Percentiles rank a stretch among this genome's conserved stretches.
These are phyloP conservation scores for Drosophila nigromelanica DNA, from an alignment of 1,140 invertebrate species.

Conservation along the genomic window DNA sequence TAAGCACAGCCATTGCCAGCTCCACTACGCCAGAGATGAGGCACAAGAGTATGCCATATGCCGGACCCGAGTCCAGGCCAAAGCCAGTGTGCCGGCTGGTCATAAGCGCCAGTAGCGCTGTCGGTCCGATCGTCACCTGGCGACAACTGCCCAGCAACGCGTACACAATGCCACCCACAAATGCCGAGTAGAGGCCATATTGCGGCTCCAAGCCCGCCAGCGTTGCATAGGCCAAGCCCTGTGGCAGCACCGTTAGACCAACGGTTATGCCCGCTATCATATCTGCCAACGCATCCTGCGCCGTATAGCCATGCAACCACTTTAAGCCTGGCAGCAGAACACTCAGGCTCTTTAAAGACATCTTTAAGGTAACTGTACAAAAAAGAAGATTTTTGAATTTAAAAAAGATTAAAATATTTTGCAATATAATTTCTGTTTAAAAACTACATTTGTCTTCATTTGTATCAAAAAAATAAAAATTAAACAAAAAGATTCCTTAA, in stretches of 20 bases:
- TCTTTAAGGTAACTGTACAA: slow-evolving; percentile 17
- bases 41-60: slow-evolving; percentile 93
- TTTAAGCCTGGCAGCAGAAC: slow-evolving; percentile 86
- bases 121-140: slow-evolving; percentile 95
- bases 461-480: too few relatives aligned
- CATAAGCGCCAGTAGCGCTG: slow-evolving; percentile 92
- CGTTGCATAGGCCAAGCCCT: slow-evolving; percentile 93
- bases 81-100: slow-evolving; percentile 87
- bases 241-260: slow-evolving; percentile 94
- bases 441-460: too few relatives aligned
- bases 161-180: slow-evolving; percentile 96
- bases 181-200: slow-evolving; percentile 96
- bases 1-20: slow-evolving; percentile 91
- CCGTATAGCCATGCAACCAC: slow-evolving; percentile 90
- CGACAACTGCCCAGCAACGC: slow-evolving; percentile 94
- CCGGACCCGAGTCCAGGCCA: slow-evolving; percentile 83
- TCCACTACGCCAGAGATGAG: slow-evolving; percentile 93
- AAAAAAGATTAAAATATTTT: too few relatives aligned
- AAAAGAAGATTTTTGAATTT: not conserved
- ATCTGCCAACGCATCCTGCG: slow-evolving; percentile 89
- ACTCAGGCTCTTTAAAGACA: slow-evolving; percentile 55
- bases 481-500: too few relatives aligned
- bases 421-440: too few relatives aligned
- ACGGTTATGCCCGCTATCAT: slow-evolving; percentile 93
- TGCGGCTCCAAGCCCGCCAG: slow-evolving; percentile 92